A percentile compares a stretch with the other conserved stretches of the same genome.
phyloP scores from a whole-genome alignment of 2,113 vertebrate species.

The Pygoscelis adeliae region DNA sequence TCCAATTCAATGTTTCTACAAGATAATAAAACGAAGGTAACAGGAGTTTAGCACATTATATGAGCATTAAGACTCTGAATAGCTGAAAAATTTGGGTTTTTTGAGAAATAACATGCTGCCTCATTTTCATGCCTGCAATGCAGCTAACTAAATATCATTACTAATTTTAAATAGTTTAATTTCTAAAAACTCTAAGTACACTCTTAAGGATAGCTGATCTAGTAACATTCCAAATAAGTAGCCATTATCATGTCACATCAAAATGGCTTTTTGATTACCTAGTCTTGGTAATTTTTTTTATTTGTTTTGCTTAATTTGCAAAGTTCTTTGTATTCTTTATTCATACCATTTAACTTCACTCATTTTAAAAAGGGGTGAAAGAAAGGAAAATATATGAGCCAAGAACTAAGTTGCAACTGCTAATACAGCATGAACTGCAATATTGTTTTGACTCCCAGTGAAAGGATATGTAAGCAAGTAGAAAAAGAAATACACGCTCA shows the following conservation, averaged over 20 bases:
- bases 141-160: background rate
- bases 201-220: background rate
- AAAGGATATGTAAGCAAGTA: background rate
- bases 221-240: background rate
- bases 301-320: background rate
- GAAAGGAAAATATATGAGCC: background rate
- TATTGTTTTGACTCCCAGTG: background rate
- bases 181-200: background rate
- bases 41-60: background rate
- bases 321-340: background rate
- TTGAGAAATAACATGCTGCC: background rate
- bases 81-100: background rate
- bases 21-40: constrained; percentile 32
- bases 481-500: background rate
- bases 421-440: background rate
- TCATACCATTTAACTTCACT: background rate
- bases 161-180: background rate
- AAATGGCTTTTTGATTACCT: background rate
- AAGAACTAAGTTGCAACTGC: background rate
- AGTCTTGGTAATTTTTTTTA: background rate
- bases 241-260: background rate
- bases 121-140: background rate
- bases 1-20: constrained; percentile 19
- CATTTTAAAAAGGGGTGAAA: background rate
- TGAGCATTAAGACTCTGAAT: background rate